phyloP scores from a whole-genome alignment of 2,888 invertebrate species.

The Disparrhopalites patrizii region DNA sequence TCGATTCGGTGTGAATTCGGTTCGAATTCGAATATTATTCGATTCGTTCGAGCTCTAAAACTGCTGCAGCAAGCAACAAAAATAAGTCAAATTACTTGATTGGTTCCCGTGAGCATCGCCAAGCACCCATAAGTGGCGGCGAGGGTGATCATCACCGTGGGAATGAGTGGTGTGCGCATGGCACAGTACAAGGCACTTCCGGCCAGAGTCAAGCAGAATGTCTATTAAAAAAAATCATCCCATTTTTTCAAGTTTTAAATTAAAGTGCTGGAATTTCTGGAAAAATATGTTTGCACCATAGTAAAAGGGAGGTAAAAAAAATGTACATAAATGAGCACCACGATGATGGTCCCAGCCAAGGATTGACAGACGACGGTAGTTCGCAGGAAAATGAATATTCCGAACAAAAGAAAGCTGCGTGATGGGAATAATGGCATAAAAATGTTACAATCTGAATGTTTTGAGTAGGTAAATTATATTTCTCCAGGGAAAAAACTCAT shows the following conservation, averaged over 20 bases:
- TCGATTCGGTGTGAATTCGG: too few species aligned
- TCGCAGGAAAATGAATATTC: not conserved
- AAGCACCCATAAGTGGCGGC: slow-evolving; percentile 1
- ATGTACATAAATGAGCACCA: not conserved
- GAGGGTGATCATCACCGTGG: slow-evolving; percentile 12
- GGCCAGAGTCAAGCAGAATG: not conserved
- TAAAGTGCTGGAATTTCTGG: not conserved
- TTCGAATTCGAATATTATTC: too few species aligned
- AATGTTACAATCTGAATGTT: too few species aligned
- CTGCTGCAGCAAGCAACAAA: too few species aligned
- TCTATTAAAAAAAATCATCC: slow-evolving; percentile 4
- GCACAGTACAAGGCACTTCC: slow-evolving; percentile 12
- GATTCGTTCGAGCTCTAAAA: too few species aligned
- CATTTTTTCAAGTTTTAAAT: not conserved
- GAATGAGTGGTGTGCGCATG: not conserved
- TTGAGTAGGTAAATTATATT: too few species aligned
- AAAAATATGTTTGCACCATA: not conserved
- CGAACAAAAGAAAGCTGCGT: not conserved
- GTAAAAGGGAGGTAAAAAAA: not conserved
- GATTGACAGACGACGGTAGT: not conserved
- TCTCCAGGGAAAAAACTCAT: too few species aligned
- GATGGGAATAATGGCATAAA: too few species aligned
- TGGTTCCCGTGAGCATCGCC: not conserved
- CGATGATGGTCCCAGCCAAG: not conserved
- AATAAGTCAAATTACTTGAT: not conserved